Percentiles rank a stretch among this genome's conserved stretches.
Evolutionary conservation across 1,140 invertebrate genomes (phyloP).

Genomic region (Drosophila arawakana): DNA sequence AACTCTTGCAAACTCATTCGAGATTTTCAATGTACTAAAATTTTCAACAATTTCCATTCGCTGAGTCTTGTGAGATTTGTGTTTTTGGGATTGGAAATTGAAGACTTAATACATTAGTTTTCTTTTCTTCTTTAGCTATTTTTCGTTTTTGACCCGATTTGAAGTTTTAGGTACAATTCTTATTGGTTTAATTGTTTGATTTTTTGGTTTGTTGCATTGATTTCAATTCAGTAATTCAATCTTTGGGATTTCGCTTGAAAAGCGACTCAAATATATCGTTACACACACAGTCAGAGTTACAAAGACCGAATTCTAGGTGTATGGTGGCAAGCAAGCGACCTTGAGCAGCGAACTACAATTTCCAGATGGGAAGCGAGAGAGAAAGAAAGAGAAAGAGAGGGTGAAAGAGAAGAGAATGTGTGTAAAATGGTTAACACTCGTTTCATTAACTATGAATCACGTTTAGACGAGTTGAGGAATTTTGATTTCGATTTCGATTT

Average conservation of each 20-base stretch:
- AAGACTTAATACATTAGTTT: conserved; percentile 22
- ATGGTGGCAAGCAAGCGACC: conserved; percentile 83
- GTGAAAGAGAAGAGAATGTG: conserved; percentile 66
- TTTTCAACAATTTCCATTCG: conserved; percentile 26
- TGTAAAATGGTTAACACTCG: conserved; percentile 57
- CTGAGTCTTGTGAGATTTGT: conserved; percentile 14
- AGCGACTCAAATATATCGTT: conserved; percentile 84
- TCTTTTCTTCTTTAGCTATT: conserved; percentile 13
- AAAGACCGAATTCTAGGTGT: conserved; percentile 84
- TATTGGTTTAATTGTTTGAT: conserved; percentile 35
- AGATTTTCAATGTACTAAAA: conserved; percentile 41
- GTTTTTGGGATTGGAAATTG: conserved; percentile 10
- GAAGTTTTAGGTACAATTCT: conserved; percentile 67
- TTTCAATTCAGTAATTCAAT: conserved; percentile 36
- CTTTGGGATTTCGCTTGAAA: conserved; percentile 76
- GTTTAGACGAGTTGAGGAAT: conserved; percentile 31
- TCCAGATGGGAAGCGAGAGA: conserved; percentile 47
- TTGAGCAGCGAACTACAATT: conserved; percentile 75
- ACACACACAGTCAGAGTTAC: conserved; percentile 84
- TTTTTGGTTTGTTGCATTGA: conserved; percentile 21
- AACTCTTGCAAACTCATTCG: conserved; percentile 78
- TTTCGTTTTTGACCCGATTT: conserved; percentile 55
- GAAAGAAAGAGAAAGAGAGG: conserved; percentile 50
- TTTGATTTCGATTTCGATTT: conserved; percentile 37
- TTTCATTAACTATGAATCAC: conserved; percentile 43